Conservation (phyloP, 2,113 vertebrate genomes). For the Aspidoscelis tigris region DNA sequence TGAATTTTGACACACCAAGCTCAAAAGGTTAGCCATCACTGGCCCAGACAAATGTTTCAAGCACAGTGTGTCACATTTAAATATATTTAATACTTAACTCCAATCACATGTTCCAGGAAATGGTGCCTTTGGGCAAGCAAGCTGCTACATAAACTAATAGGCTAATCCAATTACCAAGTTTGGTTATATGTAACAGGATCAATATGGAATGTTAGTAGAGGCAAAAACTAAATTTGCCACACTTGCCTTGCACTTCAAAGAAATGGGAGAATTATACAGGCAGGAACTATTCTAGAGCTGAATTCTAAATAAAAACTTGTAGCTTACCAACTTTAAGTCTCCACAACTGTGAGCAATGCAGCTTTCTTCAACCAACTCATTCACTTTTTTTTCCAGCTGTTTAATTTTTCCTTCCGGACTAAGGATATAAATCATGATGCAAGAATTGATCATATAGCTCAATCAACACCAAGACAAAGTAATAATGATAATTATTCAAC, state of each 20-base stretch:
- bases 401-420: constrained; percentile 95
- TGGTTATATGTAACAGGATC: neutral
- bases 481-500: neutral
- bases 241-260: neutral
- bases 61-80: neutral
- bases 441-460: constrained; percentile 27
- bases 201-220: neutral
- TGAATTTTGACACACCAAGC: too few relatives aligned
- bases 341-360: constrained; percentile 89
- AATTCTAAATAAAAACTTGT: constrained; percentile 30
- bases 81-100: neutral
- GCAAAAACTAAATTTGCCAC: neutral
- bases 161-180: neutral
- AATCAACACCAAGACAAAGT: constrained; percentile 28
- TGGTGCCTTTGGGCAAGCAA: neutral
- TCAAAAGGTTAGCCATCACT: too few relatives aligned
- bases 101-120: neutral
- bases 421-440: constrained; percentile 44
- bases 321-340: constrained; percentile 87
- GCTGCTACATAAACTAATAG: neutral
- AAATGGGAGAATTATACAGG: constrained; percentile 10
- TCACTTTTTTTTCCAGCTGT: constrained; percentile 95
- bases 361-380: constrained; percentile 95
- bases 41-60: neutral
- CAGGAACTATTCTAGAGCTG: neutral